Percentiles rank a stretch among this genome's conserved stretches.
Evolutionary conservation across 2,113 vertebrate species (phyloP).

Genomic region (Synodontis membranacea): DNA sequence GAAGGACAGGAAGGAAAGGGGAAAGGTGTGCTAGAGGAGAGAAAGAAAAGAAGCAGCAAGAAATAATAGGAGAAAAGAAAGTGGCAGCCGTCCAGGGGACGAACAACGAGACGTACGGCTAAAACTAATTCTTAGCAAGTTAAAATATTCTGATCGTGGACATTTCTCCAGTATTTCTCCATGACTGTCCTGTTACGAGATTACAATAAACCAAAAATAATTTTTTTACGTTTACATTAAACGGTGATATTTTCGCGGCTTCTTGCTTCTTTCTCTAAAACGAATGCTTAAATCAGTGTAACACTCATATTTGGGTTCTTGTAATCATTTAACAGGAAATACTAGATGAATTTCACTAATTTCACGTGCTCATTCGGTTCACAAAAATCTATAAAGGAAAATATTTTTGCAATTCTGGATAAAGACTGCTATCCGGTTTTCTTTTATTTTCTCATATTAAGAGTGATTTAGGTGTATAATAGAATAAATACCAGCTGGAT

Average conservation of each 20-base stretch:
- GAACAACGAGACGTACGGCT: neutral
- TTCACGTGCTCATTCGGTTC: neutral
- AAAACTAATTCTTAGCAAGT: neutral
- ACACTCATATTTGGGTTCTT: neutral
- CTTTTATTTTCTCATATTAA: neutral
- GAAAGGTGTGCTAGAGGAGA: constrained; percentile 13
- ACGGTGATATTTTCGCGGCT: neutral
- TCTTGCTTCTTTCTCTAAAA: neutral
- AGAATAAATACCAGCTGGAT: neutral
- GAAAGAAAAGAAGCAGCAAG: neutral
- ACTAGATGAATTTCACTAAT: neutral
- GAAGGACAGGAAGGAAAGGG: neutral
- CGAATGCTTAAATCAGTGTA: neutral
- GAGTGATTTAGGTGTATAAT: neutral
- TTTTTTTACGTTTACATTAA: neutral
- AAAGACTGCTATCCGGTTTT: neutral
- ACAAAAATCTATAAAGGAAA: neutral
- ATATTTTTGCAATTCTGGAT: neutral
- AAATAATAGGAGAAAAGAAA: neutral
- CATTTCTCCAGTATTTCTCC: neutral
- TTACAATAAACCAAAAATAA: neutral
- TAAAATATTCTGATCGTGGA: neutral
- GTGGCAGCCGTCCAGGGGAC: neutral
- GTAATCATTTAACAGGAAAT: neutral
- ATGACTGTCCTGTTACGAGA: too few species aligned